phyloP scores from a whole-genome alignment of 2,888 invertebrate genomes.

The Epinotia brunnichana region DNA sequence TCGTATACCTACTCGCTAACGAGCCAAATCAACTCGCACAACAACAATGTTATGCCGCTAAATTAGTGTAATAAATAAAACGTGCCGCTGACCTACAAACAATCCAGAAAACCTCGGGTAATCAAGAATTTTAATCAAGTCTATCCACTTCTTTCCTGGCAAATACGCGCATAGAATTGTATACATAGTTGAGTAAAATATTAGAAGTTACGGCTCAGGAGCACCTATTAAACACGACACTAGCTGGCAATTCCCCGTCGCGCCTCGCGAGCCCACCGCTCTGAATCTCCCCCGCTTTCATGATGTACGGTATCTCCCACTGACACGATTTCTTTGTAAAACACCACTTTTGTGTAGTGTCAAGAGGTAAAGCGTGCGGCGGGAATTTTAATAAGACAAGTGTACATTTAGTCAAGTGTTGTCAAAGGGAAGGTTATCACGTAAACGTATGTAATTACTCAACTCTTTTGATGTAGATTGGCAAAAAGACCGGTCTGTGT shows the following conservation, averaged over 20 bases:
- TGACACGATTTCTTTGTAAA: slow-evolving; percentile 66
- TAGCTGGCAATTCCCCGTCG: slow-evolving; percentile 12
- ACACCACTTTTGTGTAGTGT: slow-evolving; percentile 58
- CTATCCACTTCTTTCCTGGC: background rate
- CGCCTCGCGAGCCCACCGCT: slow-evolving; percentile 3
- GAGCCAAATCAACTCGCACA: slow-evolving; percentile 40
- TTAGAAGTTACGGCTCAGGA: slow-evolving; percentile 6
- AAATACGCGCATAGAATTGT: slow-evolving; percentile 1
- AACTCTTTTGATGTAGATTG: slow-evolving; percentile 36
- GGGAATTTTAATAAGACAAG: slow-evolving; percentile 40
- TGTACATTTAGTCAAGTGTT: slow-evolving; percentile 22
- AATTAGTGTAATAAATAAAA: slow-evolving; percentile 32
- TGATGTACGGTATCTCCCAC: slow-evolving; percentile 47
- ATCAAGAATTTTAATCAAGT: slow-evolving; percentile 10
- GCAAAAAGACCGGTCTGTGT: background rate
- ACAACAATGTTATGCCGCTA: slow-evolving; percentile 11
- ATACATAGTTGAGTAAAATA: slow-evolving; percentile 5
- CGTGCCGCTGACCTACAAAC: background rate
- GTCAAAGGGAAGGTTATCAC: slow-evolving; percentile 38
- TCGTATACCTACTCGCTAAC: slow-evolving; percentile 39
- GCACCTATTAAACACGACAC: slow-evolving; percentile 5
- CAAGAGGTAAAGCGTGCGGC: slow-evolving; percentile 47
- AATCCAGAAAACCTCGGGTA: background rate
- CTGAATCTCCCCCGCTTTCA: slow-evolving; percentile 22
- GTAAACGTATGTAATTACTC: slow-evolving; percentile 32